Evolutionary conservation across 2,797 vertebrate genomes (phyloP).

Genomic region (Xiphorhynchus erythropygius): DNA sequence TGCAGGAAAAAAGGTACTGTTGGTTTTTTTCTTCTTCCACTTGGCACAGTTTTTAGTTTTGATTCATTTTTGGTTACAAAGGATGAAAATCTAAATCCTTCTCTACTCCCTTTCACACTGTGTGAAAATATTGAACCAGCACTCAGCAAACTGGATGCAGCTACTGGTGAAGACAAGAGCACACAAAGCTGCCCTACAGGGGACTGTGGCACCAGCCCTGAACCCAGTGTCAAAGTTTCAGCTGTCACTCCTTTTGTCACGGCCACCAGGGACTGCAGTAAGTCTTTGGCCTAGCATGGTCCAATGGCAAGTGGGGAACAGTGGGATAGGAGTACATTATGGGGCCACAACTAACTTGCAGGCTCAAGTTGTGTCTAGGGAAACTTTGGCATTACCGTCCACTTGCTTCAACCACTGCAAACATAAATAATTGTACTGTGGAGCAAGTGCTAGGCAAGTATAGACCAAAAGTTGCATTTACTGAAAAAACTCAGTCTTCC

Average conservation of each 20-base stretch:
- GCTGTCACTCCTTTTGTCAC: neutral
- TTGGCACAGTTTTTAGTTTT: neutral
- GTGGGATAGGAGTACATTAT: too few relatives aligned
- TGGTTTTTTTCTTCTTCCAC: neutral
- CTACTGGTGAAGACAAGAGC: neutral
- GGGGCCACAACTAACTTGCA: neutral
- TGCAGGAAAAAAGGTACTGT: neutral
- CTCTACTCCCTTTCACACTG: neutral
- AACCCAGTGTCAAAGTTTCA: neutral
- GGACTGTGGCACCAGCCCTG: neutral
- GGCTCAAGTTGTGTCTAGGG: neutral
- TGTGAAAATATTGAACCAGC: neutral
- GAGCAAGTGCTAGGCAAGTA: neutral
- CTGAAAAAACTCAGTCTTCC: neutral
- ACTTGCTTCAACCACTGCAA: neutral
- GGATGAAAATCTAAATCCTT: neutral
- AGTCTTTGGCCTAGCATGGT: neutral
- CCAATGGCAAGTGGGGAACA: neutral
- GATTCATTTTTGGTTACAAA: conserved; percentile 5
- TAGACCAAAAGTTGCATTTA: neutral
- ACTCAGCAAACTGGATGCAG: neutral
- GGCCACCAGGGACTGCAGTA: neutral
- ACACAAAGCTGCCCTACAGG: neutral
- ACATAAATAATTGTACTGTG: neutral
- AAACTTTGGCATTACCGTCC: neutral